Evolutionary conservation across 2,113 vertebrate genomes (phyloP).

Genomic region (Ptilonorhynchus violaceus): DNA sequence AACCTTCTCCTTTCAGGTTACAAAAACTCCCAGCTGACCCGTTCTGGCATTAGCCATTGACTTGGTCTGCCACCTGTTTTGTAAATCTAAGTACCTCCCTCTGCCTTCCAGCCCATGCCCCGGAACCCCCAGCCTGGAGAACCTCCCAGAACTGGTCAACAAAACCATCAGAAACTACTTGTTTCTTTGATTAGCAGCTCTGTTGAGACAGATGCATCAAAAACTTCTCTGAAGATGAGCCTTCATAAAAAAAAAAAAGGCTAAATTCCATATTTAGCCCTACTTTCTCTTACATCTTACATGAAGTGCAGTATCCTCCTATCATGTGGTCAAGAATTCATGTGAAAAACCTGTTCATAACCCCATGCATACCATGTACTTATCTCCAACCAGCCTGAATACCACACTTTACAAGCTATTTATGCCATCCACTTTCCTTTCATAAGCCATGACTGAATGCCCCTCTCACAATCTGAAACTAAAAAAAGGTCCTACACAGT

Average conservation of each 20-base stretch:
- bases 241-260: not conserved
- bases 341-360: not conserved
- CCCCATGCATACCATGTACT: rapidly evolving
- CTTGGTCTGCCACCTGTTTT: not conserved
- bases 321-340: not conserved
- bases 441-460: too few relatives aligned
- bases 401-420: not conserved
- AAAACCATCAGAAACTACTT: not conserved
- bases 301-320: not conserved
- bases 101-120: not conserved
- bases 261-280: not conserved
- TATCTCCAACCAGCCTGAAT: not conserved
- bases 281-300: not conserved
- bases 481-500: not conserved
- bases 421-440: not conserved
- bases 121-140: not conserved
- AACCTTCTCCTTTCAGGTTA: not conserved
- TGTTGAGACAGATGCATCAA: not conserved
- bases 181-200: not conserved
- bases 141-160: not conserved
- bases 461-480: not conserved
- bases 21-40: not conserved
- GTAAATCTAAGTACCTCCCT: not conserved
- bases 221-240: not conserved
- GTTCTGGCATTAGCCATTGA: not conserved